Base-by-base conservation (phyloP, 2,113 vertebrate genomes). In the Gnathonemus longibarbis region DNA sequence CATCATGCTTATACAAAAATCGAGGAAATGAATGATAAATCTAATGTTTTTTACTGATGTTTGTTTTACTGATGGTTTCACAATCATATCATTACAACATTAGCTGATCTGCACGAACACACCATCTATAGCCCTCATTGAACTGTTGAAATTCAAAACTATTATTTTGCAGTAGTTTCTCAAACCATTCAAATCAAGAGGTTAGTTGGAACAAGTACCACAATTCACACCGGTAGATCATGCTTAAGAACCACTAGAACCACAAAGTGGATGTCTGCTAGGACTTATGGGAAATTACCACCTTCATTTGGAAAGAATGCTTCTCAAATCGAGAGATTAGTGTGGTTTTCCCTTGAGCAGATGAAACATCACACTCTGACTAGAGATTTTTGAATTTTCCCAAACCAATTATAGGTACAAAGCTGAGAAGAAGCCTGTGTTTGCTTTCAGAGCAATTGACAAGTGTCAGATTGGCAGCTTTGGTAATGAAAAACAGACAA, bases 371-470 rank as follows among this genome's bases (percentile, higher is more conserved):
- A 52, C 85, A 87, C 49, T 46, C 83, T n/a, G 11, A 27, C 11
- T 7, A 35, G 50, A 13, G 45, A 42, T 87, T 53, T 87, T 21
- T 87, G 49, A 87, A 53, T 53, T 87, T 35, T 27, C 85, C 31
- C 48, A 87, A 52, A 53, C 50, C 50, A 87, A 48, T 87, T 87
- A 87, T 19, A 10, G 49, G 27, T 87, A 87, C 85, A 87, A 87
- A 48, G 85, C 49, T 48, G 48, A 87, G 9, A 15, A 52, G 11
- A 87, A 87, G 49, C 62, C 62, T 27, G 62, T 87, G 27, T 87
- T 27, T 53, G 48, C 21, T 48, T 35, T 87, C n/a, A 87, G 10
- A 87, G 49, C 50, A 87, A 87, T 87, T 10, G 19, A n/a, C 49
- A 50, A n/a, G n/a, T 87, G 27, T 53, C 49, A 35, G 48, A 35